Percentiles rank a stretch among this genome's conserved stretches.
Evolutionary conservation across 2,797 vertebrate species (phyloP).

Genomic region (Pangasius djambal): DNA sequence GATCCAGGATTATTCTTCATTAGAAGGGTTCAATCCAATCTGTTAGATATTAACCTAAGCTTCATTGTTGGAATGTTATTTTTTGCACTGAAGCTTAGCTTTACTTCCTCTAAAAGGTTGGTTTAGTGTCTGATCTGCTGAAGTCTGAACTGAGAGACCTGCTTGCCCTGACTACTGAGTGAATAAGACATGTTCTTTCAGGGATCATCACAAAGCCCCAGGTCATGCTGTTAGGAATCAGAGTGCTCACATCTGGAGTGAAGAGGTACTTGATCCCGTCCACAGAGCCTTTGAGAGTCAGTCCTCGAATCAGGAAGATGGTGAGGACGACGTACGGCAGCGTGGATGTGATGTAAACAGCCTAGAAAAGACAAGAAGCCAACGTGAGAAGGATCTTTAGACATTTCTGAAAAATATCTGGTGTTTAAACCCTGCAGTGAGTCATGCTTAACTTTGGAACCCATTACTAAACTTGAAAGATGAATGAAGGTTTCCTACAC

Average conservation of each 20-base stretch:
- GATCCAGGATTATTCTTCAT: not conserved
- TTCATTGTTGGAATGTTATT: too few species aligned
- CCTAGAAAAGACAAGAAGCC: constrained; percentile 67
- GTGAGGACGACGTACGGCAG: constrained; percentile 85
- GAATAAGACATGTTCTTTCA: not conserved
- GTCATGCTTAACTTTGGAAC: not conserved
- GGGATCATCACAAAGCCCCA: not conserved
- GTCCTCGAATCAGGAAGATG: constrained; percentile 84
- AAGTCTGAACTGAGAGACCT: not conserved
- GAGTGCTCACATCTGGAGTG: constrained; percentile 75
- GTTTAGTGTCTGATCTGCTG: not conserved
- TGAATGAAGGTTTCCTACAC: not conserved
- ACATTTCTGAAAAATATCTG: not conserved
- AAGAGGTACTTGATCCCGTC: constrained; percentile 83
- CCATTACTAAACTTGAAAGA: not conserved
- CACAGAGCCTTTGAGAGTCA: constrained; percentile 83
- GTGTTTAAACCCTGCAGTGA: not conserved
- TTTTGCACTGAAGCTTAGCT: not conserved
- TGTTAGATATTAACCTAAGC: not conserved
- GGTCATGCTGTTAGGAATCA: not conserved
- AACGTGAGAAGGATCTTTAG: not conserved
- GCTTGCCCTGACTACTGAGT: not conserved
- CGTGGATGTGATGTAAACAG: constrained; percentile 87
- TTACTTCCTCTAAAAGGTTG: not conserved
- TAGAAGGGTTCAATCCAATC: not conserved